Evolutionary conservation across 1,140 invertebrate genomes (phyloP), one percentile per base, ranked within the genome.

Genomic region (Drosophila leontia): DNA sequence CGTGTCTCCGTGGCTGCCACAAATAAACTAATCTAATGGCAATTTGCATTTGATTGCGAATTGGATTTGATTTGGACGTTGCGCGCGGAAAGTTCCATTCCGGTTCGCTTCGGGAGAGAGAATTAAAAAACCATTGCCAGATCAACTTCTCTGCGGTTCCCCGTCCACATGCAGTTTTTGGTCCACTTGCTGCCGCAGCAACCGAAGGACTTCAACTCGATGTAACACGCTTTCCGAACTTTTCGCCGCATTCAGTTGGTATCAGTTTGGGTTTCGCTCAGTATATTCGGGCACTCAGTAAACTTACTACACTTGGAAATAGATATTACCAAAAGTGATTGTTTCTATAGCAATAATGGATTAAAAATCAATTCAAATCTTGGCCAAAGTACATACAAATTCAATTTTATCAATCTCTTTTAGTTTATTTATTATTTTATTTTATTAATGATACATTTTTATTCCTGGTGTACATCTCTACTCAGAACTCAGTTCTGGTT

Each of bases 21-120:
- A 88, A 84, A 90, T 76, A 90, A 88, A 90, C 85, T 90, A 88
- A 88, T 88, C 85, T 90, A 90, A 90, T 90, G 83, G 59, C 85
- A 85, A 90, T 88, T 88, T 88, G 85, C 85, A 88, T 88, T 88
- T 88, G 85, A 88, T 88, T 88, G 84, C 84, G 65, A 88, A 78
- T 88, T 78, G 77, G 77, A 88, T 88, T 88, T 84, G 84, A 88
- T 88, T 88, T 80, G 63, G 58, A 32, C 75, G 70, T 76, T 71
- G 70, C 75, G 83, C 80, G 76, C 70, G 32, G 17, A 68, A 87
- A 80, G 55, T 80, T 78, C 5, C 35, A 15, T 67, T 11, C 11
- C 17, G 17, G 13, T 42, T 68, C 63, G 63, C 23, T 23, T 5
- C 7, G 59, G 42, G 53, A 51, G 58, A 51, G 58, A 57, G 42